Base-by-base conservation (phyloP, 2,797 vertebrate species). In the Anableps anableps region DNA sequence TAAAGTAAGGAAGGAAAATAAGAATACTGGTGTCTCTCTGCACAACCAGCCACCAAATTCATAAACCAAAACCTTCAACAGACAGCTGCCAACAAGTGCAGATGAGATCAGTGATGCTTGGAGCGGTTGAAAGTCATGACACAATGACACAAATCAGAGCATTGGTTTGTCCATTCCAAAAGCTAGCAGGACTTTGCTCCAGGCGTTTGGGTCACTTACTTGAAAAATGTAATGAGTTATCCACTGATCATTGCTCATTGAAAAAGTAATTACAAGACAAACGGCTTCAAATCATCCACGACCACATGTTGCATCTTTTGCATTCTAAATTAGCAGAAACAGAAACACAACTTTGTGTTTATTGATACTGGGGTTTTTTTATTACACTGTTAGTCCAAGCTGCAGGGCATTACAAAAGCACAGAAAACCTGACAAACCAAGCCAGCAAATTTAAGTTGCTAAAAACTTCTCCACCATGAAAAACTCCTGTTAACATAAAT, bases 391-490 rank as follows among this genome's bases (percentile, higher is more conserved):
- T 85, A 82, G 75, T 78, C 64, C 45, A 58, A 68, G 75, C 34
- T 45, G 38, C 41, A 70, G 26, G 34, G 13, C 34, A 43, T 41
- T 36, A 66, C 34, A 82, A 55, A 76, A 75, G 62, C 47, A 26
- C 64, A 74, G 58, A 78, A 78, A 84, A 71, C 58, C 10, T 51
- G 75, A 53, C 53, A 48, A 45, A 84, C 58, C 72, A 86, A 80
- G 78, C 77, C 82, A 76, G 55, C 60, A 38, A 76, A 36, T 73
- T 81, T 6, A 26, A 50, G 60, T 66, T 51, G 13, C 80, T 55
- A 58, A 45, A 38, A 62, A 78, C 79, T 71, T 75, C 2, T 4
- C 7, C 26, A 34, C n/a, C 29, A 34, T 47, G 10, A 13, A 19
- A 62, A 19, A 34, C 13, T 47, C 29, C 47, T 31, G 7, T 19